Conservation (phyloP, 2,113 vertebrate genomes). For the Phalacrocorax carbo region DNA sequence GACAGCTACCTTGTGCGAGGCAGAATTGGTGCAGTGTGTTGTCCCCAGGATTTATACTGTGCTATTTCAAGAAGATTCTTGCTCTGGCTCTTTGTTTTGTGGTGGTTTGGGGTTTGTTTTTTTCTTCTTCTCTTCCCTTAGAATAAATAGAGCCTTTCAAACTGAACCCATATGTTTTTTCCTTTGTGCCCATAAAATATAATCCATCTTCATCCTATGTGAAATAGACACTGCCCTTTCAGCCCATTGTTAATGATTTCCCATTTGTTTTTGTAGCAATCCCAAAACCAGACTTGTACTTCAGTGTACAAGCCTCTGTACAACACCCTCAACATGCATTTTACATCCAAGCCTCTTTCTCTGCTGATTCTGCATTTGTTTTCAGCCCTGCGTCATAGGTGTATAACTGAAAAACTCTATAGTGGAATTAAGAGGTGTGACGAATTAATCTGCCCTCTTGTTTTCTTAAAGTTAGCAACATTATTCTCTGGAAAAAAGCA, state of each 20-base stretch:
- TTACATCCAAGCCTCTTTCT: neutral
- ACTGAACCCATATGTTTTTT: neutral
- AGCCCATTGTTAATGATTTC: neutral
- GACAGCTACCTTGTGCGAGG: neutral
- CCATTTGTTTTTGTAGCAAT: neutral
- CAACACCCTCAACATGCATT: neutral
- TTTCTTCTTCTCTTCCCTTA: neutral
- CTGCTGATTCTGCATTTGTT: neutral
- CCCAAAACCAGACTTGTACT: neutral
- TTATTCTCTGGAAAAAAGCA: neutral
- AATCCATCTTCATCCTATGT: neutral
- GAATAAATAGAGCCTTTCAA: neutral
- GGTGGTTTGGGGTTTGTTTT: neutral
- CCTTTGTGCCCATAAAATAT: neutral
- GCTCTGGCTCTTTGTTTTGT: neutral
- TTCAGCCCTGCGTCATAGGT: neutral
- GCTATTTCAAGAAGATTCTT: neutral
- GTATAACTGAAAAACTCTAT: neutral
- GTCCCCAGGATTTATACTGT: neutral
- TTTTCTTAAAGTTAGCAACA: neutral
- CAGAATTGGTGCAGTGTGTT: accelerated
- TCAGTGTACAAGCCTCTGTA: neutral
- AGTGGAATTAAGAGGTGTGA: neutral
- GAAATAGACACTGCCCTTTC: neutral
- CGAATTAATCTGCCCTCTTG: neutral